Evolutionary conservation across 1,140 invertebrate species (phyloP).

Genomic region (Drosophila ogumai): DNA sequence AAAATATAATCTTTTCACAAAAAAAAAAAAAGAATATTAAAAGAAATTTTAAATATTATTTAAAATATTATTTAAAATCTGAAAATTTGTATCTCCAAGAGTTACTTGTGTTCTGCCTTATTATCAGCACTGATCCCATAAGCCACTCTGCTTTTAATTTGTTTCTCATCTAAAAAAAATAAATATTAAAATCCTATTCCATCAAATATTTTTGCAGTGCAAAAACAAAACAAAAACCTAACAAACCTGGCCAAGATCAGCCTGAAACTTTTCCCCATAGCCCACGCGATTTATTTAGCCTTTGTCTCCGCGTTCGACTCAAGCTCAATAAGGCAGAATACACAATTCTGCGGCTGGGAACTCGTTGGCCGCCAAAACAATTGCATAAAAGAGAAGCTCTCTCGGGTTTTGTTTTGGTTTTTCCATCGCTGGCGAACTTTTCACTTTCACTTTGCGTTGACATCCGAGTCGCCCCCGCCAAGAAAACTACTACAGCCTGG

Average conservation of each 20-base stretch:
- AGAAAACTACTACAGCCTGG: slow-evolving; percentile 24
- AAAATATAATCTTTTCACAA: too few relatives aligned
- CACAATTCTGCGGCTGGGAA: slow-evolving; percentile 69
- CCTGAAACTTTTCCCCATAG: slow-evolving; percentile 61
- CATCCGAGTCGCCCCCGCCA: slow-evolving; percentile 61
- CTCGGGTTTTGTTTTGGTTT: slow-evolving; percentile 15
- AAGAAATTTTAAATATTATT: too few relatives aligned
- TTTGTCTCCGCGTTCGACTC: slow-evolving; percentile 51
- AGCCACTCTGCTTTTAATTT: not conserved
- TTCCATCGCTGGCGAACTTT: slow-evolving; percentile 51
- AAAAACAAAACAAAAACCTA: slow-evolving; percentile 37
- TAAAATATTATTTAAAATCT: too few relatives aligned
- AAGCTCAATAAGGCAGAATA: slow-evolving; percentile 63
- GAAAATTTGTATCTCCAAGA: too few relatives aligned
- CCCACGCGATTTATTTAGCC: slow-evolving; percentile 65
- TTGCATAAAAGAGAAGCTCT: slow-evolving; percentile 74
- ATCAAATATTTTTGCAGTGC: not conserved
- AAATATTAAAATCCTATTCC: not conserved
- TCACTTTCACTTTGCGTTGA: slow-evolving; percentile 80
- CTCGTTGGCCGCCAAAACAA: slow-evolving; percentile 49
- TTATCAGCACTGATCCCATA: not conserved
- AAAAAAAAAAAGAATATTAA: too few relatives aligned
- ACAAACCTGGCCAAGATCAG: slow-evolving; percentile 58
- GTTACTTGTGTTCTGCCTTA: not conserved
- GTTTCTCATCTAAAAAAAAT: not conserved